These are phyloP conservation scores for Drosophila paulistorum DNA, from an alignment of 1,140 invertebrate genomes.

Conservation along the genomic window DNA sequence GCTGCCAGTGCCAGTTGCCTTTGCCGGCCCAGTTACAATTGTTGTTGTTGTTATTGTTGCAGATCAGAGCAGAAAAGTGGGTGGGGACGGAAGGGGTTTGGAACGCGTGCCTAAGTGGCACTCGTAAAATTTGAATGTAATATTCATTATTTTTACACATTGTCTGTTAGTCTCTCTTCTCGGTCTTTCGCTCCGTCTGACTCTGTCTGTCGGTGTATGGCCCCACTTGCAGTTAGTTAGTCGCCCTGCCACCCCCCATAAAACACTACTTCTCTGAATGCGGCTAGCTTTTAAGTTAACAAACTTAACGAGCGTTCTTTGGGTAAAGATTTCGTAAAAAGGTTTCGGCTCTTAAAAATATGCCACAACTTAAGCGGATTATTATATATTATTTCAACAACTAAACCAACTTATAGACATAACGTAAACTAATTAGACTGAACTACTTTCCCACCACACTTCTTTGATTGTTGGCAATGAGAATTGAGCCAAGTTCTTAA, in stretches of 20 bases:
- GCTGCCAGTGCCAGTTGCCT: neutral
- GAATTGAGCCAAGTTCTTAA: too few relatives aligned
- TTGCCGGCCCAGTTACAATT: conserved; percentile 12
- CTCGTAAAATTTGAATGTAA: conserved; percentile 80
- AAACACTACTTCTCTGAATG: conserved; percentile 34
- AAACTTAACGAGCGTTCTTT: neutral
- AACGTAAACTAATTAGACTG: too few relatives aligned
- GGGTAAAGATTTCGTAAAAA: neutral
- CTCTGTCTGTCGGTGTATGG: conserved; percentile 7
- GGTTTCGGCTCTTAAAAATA: neutral
- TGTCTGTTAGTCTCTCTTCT: conserved; percentile 44
- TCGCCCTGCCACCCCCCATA: conserved; percentile 26
- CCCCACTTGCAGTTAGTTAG: conserved; percentile 42
- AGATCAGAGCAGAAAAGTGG: neutral
- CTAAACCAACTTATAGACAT: too few relatives aligned
- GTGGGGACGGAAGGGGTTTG: neutral
- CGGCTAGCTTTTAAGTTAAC: conserved; percentile 20
- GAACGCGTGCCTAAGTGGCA: conserved; percentile 75
- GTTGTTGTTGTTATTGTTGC: conserved; percentile 14
- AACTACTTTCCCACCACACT: too few relatives aligned
- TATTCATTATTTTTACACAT: conserved; percentile 80
- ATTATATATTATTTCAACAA: too few relatives aligned
- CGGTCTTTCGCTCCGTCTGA: neutral
- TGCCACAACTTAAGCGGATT: too few relatives aligned
- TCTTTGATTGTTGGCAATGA: too few relatives aligned